These are phyloP conservation scores for Drosophila hamatofila DNA, from an alignment of 2,888 invertebrate genomes.

Conservation along the genomic window DNA sequence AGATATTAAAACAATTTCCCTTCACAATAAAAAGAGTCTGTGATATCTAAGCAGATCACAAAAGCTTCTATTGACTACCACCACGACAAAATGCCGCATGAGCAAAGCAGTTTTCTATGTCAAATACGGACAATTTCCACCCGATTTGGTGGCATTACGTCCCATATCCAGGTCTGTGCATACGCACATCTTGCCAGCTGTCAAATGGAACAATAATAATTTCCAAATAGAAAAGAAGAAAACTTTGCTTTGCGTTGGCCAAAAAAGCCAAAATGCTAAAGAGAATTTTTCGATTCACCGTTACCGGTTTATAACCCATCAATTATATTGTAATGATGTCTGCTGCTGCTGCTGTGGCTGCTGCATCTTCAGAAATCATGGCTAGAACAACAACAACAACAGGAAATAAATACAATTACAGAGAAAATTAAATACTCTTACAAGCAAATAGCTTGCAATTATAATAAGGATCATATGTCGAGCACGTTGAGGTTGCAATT, in stretches of 20 bases:
- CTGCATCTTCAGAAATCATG: slow-evolving; percentile 67
- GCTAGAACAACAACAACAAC: slow-evolving; percentile 29
- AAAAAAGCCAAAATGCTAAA: slow-evolving; percentile 53
- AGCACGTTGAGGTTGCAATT: too few species aligned
- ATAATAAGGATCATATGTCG: too few species aligned
- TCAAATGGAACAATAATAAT: slow-evolving; percentile 77
- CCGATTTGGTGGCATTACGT: slow-evolving; percentile 60
- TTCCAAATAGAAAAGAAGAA: slow-evolving; percentile 50
- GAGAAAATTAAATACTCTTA: neutral
- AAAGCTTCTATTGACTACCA: neutral
- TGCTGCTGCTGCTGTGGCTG: slow-evolving; percentile 52
- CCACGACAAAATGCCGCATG: neutral
- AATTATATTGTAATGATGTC: slow-evolving; percentile 83
- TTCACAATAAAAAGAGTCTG: neutral
- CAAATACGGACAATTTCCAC: slow-evolving; percentile 38
- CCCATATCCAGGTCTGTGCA: slow-evolving; percentile 42
- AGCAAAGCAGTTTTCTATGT: slow-evolving; percentile 67
- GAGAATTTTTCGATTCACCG: slow-evolving; percentile 72
- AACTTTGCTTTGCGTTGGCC: slow-evolving; percentile 40
- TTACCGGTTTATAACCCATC: slow-evolving; percentile 82
- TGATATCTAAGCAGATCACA: neutral
- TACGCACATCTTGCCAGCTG: slow-evolving; percentile 72
- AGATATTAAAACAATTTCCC: neutral
- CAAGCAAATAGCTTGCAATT: too few species aligned
- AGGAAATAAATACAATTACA: neutral